Conservation (phyloP, 2,113 vertebrate genomes). For the Connochaetes taurinus region DNA sequence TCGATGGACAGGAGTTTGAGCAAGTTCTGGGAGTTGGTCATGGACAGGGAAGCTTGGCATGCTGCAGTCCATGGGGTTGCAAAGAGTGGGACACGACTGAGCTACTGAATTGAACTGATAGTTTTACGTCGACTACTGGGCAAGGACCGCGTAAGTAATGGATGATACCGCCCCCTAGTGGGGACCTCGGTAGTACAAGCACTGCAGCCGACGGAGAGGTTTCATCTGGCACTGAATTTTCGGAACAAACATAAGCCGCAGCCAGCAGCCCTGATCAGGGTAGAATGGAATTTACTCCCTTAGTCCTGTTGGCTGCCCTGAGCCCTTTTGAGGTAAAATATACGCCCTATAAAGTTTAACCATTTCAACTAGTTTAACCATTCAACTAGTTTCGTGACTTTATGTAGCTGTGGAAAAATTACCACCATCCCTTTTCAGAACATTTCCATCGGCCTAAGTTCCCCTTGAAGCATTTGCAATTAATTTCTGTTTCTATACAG, state of each 20-base stretch:
- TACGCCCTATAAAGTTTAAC: rapidly evolving
- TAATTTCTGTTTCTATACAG: not conserved
- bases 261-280: rapidly evolving
- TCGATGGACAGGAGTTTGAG: not conserved
- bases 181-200: rapidly evolving
- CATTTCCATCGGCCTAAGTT: rapidly evolving
- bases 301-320: rapidly evolving
- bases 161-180: not conserved
- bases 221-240: rapidly evolving
- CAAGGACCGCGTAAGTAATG: rapidly evolving
- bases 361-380: not conserved
- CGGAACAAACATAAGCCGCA: rapidly evolving
- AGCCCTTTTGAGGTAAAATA: not conserved
- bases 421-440: not conserved
- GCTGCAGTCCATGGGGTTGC: not conserved
- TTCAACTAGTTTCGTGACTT: not conserved
- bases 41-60: not conserved
- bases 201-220: rapidly evolving
- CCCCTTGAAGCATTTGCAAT: not conserved
- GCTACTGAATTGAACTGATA: not conserved
- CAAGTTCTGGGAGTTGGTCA: not conserved
- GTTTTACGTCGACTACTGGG: too few species aligned
- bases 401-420: rapidly evolving
- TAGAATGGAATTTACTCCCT: rapidly evolving
- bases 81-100: not conserved